Conservation (phyloP, 1,140 invertebrate genomes). For the Neotoxoptera formosana region DNA sequence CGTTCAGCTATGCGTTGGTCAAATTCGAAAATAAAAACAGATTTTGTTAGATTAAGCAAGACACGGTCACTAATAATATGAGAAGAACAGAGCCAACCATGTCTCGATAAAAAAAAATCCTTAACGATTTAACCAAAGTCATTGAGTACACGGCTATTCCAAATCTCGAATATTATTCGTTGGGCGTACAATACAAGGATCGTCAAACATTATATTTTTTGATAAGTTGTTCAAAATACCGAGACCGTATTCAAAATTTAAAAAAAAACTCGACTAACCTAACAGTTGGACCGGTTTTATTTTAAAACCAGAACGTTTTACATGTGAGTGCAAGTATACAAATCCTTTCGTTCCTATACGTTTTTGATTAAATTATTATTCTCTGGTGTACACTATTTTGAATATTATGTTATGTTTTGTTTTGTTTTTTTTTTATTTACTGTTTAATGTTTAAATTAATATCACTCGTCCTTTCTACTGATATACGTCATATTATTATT, state of each 20-base stretch:
- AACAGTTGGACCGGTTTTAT: background rate
- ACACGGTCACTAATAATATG: background rate
- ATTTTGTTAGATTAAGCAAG: background rate
- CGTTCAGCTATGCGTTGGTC: background rate
- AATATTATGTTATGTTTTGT: background rate
- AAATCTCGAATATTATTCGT: background rate
- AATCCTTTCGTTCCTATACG: background rate
- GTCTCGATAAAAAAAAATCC: background rate
- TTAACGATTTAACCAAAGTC: background rate
- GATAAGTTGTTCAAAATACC: background rate
- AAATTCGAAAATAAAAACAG: background rate
- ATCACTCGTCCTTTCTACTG: background rate
- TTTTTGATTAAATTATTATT: slow-evolving; percentile 2
- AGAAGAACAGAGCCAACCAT: background rate
- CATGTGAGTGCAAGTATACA: background rate
- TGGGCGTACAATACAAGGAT: background rate
- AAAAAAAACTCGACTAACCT: background rate
- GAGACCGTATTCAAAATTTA: background rate
- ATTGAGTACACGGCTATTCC: background rate
- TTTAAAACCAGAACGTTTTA: background rate
- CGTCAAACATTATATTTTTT: background rate
- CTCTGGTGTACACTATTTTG: background rate
- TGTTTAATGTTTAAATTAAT: background rate
- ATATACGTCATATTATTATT: background rate
- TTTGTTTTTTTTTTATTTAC: background rate